A percentile compares a stretch with the other conserved stretches of the same genome.
These are phyloP conservation scores for Thecophora atra DNA, from an alignment of 2,888 invertebrate genomes.

Conservation along the genomic window DNA sequence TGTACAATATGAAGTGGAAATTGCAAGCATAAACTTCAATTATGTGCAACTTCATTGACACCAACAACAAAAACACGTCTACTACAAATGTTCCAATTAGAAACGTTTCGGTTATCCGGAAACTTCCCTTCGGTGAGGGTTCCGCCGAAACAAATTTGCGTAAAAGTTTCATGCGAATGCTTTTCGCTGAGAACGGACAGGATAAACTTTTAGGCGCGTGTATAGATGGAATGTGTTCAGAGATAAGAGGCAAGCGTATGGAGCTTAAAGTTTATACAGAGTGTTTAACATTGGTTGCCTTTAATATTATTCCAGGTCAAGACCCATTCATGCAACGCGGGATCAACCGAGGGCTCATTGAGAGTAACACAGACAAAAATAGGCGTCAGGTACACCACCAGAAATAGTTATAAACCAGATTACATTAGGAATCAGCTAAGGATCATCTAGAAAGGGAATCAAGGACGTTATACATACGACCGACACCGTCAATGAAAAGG, in stretches of 20 bases:
- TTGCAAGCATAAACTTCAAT: neutral
- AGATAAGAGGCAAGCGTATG: too few species aligned
- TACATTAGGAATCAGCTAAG: too few species aligned
- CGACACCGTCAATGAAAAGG: too few species aligned
- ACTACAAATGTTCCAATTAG: conserved; percentile 5
- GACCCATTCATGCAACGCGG: too few species aligned
- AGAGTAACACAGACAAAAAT: too few species aligned
- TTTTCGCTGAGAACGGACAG: neutral
- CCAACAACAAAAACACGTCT: neutral
- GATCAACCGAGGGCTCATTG: too few species aligned
- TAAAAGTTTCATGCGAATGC: neutral
- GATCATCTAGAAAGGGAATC: too few species aligned
- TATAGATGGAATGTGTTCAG: neutral
- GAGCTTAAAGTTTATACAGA: too few species aligned
- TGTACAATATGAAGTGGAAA: neutral
- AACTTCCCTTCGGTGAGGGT: neutral
- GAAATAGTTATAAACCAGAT: too few species aligned
- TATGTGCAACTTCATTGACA: neutral
- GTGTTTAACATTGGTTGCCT: too few species aligned
- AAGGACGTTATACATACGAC: too few species aligned
- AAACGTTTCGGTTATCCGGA: neutral
- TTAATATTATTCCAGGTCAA: neutral
- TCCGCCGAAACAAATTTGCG: neutral
- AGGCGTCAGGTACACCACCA: too few species aligned
- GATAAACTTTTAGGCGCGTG: neutral